Evolutionary conservation across 1,140 invertebrate species (phyloP), one percentile per base, ranked within the genome.

Genomic region (Bactericera cockerelli): DNA sequence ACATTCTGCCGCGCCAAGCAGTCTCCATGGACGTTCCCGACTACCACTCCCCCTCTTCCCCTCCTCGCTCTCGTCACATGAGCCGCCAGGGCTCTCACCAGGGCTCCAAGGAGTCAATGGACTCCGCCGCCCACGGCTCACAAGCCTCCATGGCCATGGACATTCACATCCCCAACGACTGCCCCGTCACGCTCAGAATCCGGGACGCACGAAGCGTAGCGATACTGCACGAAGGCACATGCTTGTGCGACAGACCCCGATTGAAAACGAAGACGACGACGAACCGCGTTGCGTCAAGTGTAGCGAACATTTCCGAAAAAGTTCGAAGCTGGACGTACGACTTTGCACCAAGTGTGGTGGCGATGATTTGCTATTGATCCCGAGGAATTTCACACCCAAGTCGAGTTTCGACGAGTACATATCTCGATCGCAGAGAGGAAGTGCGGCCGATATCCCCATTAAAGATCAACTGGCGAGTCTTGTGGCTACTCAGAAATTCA

Each of bases 91-190:
- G 6, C 22, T 31, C 21, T 36, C 8, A 33, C 31, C 26, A 63
- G 62, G 26, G 56, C 22, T 33, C 59, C 74, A 74, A 60, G 16
- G 59, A 59, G 31, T 60, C 58, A 19, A 28, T 61, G 63, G 74
- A 78, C 71, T 74, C 8, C 69, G 73, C 62, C 71, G 75, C 75
- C 63, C 76, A 72, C 64, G 80, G 75, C 36, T 83, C 77, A 62
- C 82, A 81, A 70, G 80, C 74, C 22, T 83, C 84, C 0, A 79
- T 86, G 76, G 81, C 81, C 3, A 74, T 87, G 73, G 83, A 87
- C 67, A 67, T 86, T 39, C 82, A 86, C 67, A 74, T 81, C 22
- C 76, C 77, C 14, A 75, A 76, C 59, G 78, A 75, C 67, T 81
- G 75, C 69, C 80, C 79, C 8, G 79, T 86, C 13, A 86, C 83